Evolutionary conservation across 2,113 vertebrate species (phyloP).

Genomic region (Hystrix brachyura): DNA sequence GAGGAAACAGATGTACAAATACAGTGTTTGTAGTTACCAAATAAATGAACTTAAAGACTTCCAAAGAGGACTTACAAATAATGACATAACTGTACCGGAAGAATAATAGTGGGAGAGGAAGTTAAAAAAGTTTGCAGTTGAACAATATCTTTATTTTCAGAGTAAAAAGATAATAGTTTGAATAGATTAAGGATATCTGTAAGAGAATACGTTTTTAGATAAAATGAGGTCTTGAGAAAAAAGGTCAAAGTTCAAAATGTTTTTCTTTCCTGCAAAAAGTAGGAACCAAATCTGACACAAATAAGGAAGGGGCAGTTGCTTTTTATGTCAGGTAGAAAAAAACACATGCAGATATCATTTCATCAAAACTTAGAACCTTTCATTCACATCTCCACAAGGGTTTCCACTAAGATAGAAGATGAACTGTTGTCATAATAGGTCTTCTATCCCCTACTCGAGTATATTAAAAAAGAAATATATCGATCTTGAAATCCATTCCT

Average conservation of each 20-base stretch:
- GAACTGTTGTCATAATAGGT: not conserved
- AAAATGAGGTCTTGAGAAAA: conserved; percentile 46
- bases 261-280: not conserved
- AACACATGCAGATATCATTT: not conserved
- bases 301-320: not conserved
- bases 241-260: not conserved
- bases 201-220: not conserved
- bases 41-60: not conserved
- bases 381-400: not conserved
- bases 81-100: not conserved
- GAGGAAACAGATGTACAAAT: not conserved
- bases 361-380: conserved; percentile 22
- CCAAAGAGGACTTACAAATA: not conserved
- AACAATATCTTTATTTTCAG: not conserved
- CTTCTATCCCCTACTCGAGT: not conserved
- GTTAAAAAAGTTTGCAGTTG: not conserved
- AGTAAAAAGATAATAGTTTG: not conserved
- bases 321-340: not conserved
- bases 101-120: not conserved
- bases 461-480: conserved; percentile 53
- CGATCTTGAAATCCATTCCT: conserved; percentile 47
- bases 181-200: not conserved
- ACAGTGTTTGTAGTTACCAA: not conserved
- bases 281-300: not conserved
- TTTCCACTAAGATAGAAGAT: not conserved